phyloP scores from a whole-genome alignment of 2,797 vertebrate species.

The Enteromius fasciolatus region DNA sequence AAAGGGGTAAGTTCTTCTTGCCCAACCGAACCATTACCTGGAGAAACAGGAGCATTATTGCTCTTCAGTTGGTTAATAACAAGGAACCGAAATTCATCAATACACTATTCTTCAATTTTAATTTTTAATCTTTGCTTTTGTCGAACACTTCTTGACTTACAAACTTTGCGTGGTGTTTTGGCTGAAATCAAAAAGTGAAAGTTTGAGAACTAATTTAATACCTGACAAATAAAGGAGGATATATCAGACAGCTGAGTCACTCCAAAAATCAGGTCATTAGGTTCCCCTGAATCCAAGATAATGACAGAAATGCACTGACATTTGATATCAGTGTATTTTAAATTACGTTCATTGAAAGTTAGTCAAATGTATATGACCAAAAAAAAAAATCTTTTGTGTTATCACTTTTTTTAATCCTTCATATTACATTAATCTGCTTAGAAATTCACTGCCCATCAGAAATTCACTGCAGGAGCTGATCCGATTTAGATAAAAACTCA shows the following conservation, averaged over 20 bases:
- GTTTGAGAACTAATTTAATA: not conserved
- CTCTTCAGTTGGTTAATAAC: not conserved
- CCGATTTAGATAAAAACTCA: conserved; percentile 22
- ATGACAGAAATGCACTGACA: not conserved
- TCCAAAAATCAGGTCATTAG: not conserved
- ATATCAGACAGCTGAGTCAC: not conserved
- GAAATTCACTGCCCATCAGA: not conserved
- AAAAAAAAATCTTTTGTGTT: not conserved
- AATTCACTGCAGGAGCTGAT: conserved; percentile 20
- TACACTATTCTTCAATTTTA: not conserved
- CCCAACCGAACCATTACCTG: not conserved
- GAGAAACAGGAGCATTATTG: not conserved
- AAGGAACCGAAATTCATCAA: not conserved
- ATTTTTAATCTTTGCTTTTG: not conserved
- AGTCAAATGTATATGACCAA: not conserved
- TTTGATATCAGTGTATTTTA: not conserved
- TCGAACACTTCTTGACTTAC: not conserved
- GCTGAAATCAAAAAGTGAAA: not conserved
- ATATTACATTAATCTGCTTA: not conserved
- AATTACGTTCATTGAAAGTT: not conserved
- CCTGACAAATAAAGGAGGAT: not conserved
- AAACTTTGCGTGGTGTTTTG: not conserved
- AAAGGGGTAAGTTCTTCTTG: conserved; percentile 85
- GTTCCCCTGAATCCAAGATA: not conserved
- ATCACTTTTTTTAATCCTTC: not conserved